These are phyloP conservation scores for Phylloscopus trochilus DNA, from an alignment of 2,113 vertebrate genomes.

Conservation along the genomic window DNA sequence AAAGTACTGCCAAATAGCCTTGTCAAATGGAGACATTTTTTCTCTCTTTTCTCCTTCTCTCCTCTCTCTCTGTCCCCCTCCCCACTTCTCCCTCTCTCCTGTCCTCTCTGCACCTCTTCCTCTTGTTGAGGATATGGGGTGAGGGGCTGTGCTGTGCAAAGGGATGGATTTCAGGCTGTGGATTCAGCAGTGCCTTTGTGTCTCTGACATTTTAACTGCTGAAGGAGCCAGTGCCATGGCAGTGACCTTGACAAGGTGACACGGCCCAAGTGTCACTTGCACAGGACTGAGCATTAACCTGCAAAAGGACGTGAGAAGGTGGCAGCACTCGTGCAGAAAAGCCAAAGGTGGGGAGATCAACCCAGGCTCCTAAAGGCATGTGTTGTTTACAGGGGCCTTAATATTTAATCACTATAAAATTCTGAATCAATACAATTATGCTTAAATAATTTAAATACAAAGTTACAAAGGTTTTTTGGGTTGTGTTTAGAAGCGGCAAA, in stretches of 20 bases:
- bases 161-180: background rate
- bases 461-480: background rate
- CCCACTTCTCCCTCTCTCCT: fast-evolving
- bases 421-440: background rate
- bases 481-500: background rate
- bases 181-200: background rate
- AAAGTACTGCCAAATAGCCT: background rate
- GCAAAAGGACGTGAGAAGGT: background rate
- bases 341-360: background rate
- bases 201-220: background rate
- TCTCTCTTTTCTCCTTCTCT: background rate
- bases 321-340: background rate
- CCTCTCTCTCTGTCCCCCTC: background rate
- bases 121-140: background rate
- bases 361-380: background rate
- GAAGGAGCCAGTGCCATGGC: background rate
- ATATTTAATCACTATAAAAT: background rate
- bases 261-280: background rate
- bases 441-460: background rate
- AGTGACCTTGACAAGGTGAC: background rate
- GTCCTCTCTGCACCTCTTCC: background rate
- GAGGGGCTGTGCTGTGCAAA: background rate
- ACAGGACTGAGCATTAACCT: background rate
- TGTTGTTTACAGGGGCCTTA: background rate
- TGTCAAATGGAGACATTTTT: background rate